phyloP scores from a whole-genome alignment of 2,888 invertebrate species.

The Vanessa cardui region DNA sequence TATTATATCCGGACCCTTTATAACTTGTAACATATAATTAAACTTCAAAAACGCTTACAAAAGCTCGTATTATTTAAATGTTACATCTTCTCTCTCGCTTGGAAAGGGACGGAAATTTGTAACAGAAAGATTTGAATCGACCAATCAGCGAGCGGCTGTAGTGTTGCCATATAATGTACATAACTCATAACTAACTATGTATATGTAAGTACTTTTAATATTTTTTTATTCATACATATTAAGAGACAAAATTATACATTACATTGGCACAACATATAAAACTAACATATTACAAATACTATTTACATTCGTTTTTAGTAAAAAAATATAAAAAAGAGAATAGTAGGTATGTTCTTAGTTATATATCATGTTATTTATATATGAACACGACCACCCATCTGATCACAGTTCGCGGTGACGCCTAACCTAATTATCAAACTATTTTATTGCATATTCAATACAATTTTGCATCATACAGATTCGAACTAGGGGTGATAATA shows the following conservation, averaged over 20 bases:
- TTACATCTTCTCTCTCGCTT: no score
- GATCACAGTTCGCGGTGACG: not conserved
- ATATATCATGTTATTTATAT: no score
- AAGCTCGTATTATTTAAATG: no score
- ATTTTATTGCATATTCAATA: not conserved
- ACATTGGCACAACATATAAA: conserved; percentile 20
- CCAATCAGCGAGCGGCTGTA: no score
- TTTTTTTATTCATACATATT: conserved; percentile 6
- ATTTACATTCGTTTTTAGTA: conserved; percentile 4
- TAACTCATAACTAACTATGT: no score
- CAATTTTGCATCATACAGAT: no score
- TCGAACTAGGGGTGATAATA: no score
- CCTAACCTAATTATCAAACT: not conserved
- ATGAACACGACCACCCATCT: conserved; percentile 2
- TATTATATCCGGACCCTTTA: not conserved
- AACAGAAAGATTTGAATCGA: no score
- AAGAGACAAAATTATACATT: not conserved
- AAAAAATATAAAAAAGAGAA: conserved; percentile 8
- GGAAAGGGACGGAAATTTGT: no score
- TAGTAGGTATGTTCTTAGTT: not conserved
- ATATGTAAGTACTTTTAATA: not conserved
- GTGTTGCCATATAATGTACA: no score
- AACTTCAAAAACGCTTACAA: not conserved
- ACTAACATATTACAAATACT: conserved; percentile 2
- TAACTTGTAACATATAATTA: no score